Evolutionary conservation across 2,797 vertebrate species (phyloP), one percentile per base, ranked within the genome.

Genomic region (Sebastes oblongus): DNA sequence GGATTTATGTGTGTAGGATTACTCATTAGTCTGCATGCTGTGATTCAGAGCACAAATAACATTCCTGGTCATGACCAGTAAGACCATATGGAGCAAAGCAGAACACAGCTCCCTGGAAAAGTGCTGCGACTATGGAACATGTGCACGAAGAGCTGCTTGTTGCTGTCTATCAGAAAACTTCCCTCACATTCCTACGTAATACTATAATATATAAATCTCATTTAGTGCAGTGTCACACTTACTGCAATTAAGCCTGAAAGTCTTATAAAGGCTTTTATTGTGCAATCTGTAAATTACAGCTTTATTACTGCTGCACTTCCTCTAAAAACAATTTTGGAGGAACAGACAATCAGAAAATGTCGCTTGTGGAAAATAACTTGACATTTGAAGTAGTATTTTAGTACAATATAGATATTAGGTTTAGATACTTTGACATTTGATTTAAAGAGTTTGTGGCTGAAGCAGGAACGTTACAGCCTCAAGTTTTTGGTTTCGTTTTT

Each of bases 21-120:
- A 89, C 78, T 88, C 90, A 89, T 89, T 81, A 83, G 87, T 85
- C 83, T 87, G 77, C 86, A 55, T 50, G 71, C 88, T 77, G 85
- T 85, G 86, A 91, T 80, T 86, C 80, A 84, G 42, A 86, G 64
- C 64, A 65, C 81, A 77, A 88, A 90, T 76, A 88, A 81, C 86
- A 87, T 81, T 87, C 75, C 66, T 87, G 77, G 80, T 81, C 80
- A 81, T 66, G 66, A 86, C 74, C 72, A 78, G 50, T 71, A 12
- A 82, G 66, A 75, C 70, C 83, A 87, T 60, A 73, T 60, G 75
- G 58, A 64, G 66, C 72, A 66, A 85, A 56, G 36, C 29, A 67
- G 55, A 74, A 66, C 60, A 72, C 5, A 2, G 59, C 39, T 81
- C 66, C 74, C 72, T 81, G 52, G 72, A 77, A 80, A 78, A 66